Conservation (phyloP, 2,113 vertebrate species). For the Nyctibius bracteatus region DNA sequence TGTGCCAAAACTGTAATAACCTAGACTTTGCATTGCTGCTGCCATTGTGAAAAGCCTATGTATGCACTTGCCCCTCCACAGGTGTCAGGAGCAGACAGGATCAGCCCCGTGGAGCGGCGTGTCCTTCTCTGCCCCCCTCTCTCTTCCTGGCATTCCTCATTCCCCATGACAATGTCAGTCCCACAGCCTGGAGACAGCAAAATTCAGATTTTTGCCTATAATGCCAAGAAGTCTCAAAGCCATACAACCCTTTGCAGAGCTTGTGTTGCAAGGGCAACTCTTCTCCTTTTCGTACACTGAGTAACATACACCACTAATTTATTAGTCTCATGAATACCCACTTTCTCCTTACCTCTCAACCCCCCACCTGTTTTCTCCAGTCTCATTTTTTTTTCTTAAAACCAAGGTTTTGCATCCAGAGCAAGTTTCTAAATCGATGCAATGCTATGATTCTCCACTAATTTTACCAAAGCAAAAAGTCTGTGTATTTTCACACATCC, state of each 20-base stretch:
- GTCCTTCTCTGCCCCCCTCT: not conserved
- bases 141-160: not conserved
- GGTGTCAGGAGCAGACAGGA: not conserved
- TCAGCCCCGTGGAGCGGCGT: rapidly evolving
- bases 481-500: not conserved
- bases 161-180: not conserved
- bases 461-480: not conserved
- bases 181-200: not conserved
- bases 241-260: not conserved
- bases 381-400: not conserved
- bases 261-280: not conserved
- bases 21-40: not conserved
- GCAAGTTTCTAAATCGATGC: not conserved
- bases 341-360: not conserved
- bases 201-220: not conserved
- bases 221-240: not conserved
- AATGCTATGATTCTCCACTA: not conserved
- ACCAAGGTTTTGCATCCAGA: not conserved
- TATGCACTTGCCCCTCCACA: not conserved
- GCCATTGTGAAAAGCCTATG: not conserved
- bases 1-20: not conserved
- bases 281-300: not conserved
- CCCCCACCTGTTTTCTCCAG: not conserved
- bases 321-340: rapidly evolving
- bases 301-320: not conserved